Evolutionary conservation across 2,888 invertebrate genomes (phyloP).

Genomic region (Druceiella hillmani): DNA sequence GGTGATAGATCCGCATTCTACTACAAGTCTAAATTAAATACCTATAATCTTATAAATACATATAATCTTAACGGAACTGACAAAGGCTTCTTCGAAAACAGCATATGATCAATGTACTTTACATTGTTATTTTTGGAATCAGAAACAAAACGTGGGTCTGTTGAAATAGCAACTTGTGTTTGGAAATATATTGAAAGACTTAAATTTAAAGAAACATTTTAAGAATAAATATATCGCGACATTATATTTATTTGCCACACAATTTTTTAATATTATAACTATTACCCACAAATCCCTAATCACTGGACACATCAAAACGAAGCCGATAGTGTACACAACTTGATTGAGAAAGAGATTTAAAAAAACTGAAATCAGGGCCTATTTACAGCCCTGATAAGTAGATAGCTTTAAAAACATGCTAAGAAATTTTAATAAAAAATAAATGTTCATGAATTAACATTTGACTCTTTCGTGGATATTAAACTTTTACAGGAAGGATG

Average conservation of each 20-base stretch:
- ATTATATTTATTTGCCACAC: slow-evolving; percentile 21
- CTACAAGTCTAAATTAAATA: too few relatives aligned
- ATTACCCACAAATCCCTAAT: slow-evolving; percentile 30
- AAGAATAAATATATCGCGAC: slow-evolving; percentile 26
- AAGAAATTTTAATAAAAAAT: slow-evolving; percentile 21
- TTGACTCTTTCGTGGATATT: too few relatives aligned
- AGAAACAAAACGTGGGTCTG: slow-evolving; percentile 26
- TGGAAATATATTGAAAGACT: slow-evolving; percentile 14
- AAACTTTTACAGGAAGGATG: not conserved
- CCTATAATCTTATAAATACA: too few relatives aligned
- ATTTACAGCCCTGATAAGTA: slow-evolving; percentile 25
- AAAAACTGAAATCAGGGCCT: slow-evolving; percentile 25
- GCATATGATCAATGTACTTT: too few relatives aligned
- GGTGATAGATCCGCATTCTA: too few relatives aligned
- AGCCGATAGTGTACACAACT: slow-evolving; percentile 29
- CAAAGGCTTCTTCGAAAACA: too few relatives aligned
- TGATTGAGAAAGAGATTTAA: slow-evolving; percentile 29
- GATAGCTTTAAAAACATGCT: slow-evolving; percentile 15
- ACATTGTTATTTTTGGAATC: slow-evolving; percentile 28
- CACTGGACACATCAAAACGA: slow-evolving; percentile 31
- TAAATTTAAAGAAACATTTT: slow-evolving; percentile 21
- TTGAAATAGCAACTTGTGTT: slow-evolving; percentile 24
- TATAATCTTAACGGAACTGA: too few relatives aligned
- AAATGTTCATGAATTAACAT: slow-evolving; percentile 7
- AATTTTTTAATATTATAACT: slow-evolving; percentile 20